A percentile compares a stretch with the other conserved stretches of the same genome.
Evolutionary conservation across 2,113 vertebrate species (phyloP).

Genomic region (Pseudorectes ferrugineus): DNA sequence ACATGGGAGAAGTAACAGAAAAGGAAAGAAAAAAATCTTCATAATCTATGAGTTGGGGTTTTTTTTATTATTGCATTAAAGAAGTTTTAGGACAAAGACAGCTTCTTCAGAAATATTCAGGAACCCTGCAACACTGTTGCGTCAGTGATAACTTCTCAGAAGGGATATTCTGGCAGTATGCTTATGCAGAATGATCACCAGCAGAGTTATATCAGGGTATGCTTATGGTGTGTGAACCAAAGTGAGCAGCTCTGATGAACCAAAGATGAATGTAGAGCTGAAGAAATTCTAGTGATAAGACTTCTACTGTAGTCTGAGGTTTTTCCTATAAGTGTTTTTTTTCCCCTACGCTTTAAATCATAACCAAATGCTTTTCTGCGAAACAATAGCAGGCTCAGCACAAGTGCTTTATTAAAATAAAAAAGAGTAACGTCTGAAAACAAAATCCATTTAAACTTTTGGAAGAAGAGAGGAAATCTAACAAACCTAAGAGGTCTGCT

Average conservation of each 20-base stretch:
- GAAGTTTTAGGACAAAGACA: background rate
- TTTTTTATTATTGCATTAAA: background rate
- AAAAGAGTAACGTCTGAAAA: background rate
- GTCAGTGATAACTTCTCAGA: background rate
- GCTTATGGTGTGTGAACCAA: background rate
- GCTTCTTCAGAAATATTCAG: background rate
- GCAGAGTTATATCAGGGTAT: background rate
- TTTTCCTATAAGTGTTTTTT: conserved; percentile 5
- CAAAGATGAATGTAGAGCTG: background rate
- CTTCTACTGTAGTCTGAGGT: background rate
- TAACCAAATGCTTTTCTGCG: conserved; percentile 2
- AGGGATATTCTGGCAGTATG: background rate
- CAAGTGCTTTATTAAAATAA: conserved; percentile 39
- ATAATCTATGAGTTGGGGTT: background rate
- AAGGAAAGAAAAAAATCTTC: background rate
- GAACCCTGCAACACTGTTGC: background rate
- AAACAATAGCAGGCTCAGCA: conserved; percentile 31
- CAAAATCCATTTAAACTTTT: conserved; percentile 11
- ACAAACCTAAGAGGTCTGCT: background rate
- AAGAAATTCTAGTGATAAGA: background rate
- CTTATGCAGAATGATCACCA: background rate
- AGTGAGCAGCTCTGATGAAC: background rate
- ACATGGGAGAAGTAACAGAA: background rate
- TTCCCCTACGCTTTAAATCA: conserved; percentile 35
- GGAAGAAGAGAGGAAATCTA: conserved; percentile 22